A percentile compares a stretch with the other conserved stretches of the same genome.
Evolutionary conservation across 2,888 invertebrate genomes (phyloP).

Genomic region (Phalera bucephala): DNA sequence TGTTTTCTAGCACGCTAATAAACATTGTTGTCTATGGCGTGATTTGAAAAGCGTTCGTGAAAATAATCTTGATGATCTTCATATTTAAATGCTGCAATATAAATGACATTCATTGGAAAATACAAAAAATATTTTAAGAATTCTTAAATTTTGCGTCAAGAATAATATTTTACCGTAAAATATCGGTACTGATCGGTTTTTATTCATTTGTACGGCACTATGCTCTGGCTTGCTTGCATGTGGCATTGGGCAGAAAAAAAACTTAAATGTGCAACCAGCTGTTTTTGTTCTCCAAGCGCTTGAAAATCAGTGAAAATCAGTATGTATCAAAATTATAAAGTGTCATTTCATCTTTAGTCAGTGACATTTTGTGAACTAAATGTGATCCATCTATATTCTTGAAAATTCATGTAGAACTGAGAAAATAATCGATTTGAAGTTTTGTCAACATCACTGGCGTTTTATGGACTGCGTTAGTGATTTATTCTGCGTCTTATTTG

Average conservation of each 20-base stretch:
- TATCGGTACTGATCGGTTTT: conserved; percentile 17
- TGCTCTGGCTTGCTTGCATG: conserved; percentile 16
- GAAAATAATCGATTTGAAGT: conserved; percentile 64
- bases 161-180: conserved; percentile 12
- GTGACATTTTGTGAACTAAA: conserved; percentile 62
- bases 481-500: conserved; percentile 67
- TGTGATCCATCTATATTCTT: conserved; percentile 47
- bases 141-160: no score
- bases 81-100: no score
- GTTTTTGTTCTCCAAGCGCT: conserved; percentile 70
- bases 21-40: no score
- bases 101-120: no score
- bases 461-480: conserved; percentile 59
- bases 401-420: conserved; percentile 46
- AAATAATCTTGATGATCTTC: no score
- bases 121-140: no score
- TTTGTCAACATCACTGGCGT: conserved; percentile 62
- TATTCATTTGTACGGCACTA: conserved; percentile 12
- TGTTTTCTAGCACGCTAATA: no score
- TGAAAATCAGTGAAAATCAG: conserved; percentile 63
- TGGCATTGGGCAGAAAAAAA: conserved; percentile 48
- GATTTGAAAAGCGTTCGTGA: no score
- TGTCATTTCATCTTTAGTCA: conserved; percentile 56
- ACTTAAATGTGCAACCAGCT: conserved; percentile 70
- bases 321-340: conserved; percentile 77